Percentiles rank a stretch among this genome's conserved stretches.
phyloP scores from a whole-genome alignment of 2,888 invertebrate genomes.

The Melipona bicolor region DNA sequence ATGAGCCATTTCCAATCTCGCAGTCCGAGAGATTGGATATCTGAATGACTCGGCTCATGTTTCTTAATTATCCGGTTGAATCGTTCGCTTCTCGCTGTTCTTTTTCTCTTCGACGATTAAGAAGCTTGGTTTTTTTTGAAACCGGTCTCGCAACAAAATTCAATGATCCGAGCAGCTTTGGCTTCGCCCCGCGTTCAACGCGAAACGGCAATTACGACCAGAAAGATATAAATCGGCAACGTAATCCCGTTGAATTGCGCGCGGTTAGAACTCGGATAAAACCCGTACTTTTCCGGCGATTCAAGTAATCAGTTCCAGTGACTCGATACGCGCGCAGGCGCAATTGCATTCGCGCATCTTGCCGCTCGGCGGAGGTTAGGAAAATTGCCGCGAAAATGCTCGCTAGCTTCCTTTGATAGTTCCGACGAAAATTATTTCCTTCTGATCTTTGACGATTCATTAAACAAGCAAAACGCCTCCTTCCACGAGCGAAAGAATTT shows the following conservation, averaged over 20 bases:
- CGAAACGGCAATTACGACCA: not conserved
- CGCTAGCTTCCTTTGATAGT: slow-evolving; percentile 16
- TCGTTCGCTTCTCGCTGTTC: not conserved
- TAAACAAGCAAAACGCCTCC: not conserved
- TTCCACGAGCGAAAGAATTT: not conserved
- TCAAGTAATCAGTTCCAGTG: slow-evolving; percentile 36
- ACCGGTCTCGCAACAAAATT: not conserved
- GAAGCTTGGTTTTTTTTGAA: not conserved
- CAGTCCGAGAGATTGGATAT: not conserved
- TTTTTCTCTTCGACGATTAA: not conserved
- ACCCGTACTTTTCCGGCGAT: slow-evolving; percentile 29
- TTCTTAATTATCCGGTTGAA: not conserved
- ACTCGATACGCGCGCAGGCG: slow-evolving; percentile 17
- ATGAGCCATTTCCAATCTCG: not conserved
- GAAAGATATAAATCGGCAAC: slow-evolving; percentile 23
- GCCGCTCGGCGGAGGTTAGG: not conserved
- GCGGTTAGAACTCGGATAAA: slow-evolving; percentile 2
- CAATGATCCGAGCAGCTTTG: not conserved
- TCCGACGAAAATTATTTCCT: slow-evolving; percentile 11
- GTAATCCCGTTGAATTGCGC: slow-evolving; percentile 29
- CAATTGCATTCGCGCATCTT: not conserved
- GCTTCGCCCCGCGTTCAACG: not conserved
- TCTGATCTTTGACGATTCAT: not conserved
- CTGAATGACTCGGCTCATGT: not conserved
- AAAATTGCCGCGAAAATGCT: slow-evolving; percentile 36